These are phyloP conservation scores for Ceyx melanurus DNA, from an alignment of 2,113 vertebrate genomes.

Conservation along the genomic window DNA sequence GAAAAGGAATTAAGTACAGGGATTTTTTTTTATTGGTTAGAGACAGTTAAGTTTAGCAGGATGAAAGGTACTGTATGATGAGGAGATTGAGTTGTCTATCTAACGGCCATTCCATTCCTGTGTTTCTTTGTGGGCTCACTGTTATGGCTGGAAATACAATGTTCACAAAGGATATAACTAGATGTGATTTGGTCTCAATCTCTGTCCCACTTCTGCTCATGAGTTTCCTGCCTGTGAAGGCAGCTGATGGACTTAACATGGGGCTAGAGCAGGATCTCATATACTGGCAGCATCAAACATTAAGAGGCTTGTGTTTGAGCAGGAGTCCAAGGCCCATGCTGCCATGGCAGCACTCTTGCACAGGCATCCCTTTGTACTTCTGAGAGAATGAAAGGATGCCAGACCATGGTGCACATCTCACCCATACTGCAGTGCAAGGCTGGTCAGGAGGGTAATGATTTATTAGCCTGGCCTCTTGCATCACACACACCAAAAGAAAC, in stretches of 20 bases:
- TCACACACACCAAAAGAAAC: neutral
- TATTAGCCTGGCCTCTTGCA: neutral
- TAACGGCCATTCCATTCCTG: neutral
- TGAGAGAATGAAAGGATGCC: neutral
- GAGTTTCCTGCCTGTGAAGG: neutral
- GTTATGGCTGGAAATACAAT: neutral
- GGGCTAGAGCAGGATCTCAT: neutral
- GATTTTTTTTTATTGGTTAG: neutral
- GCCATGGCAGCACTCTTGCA: neutral
- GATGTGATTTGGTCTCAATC: neutral
- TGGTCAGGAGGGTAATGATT: neutral
- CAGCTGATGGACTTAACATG: neutral
- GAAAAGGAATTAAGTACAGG: neutral
- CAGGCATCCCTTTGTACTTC: neutral
- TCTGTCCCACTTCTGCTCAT: neutral
- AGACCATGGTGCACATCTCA: neutral
- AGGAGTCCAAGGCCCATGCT: neutral
- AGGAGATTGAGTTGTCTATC: neutral
- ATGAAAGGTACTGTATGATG: neutral
- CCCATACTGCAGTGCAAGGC: neutral
- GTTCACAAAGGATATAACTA: neutral
- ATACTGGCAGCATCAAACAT: accelerated
- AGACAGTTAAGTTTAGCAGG: neutral
- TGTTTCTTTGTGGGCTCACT: neutral
- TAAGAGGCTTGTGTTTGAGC: neutral